Conservation (phyloP, 2,888 invertebrate genomes). For the Tetropium fuscum region DNA sequence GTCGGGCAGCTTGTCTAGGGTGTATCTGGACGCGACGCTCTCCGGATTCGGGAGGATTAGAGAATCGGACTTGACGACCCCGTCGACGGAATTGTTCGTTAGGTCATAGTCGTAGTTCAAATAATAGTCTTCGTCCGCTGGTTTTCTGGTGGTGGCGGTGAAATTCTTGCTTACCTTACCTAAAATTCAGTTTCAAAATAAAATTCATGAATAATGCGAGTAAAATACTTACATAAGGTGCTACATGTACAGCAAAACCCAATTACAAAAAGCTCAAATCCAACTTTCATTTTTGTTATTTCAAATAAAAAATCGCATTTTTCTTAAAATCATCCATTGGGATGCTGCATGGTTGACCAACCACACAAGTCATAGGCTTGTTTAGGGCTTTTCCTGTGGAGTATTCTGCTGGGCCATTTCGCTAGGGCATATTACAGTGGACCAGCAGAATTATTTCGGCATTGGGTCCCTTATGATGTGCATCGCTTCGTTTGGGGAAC, state of each 20-base stretch:
- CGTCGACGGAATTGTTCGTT: constrained; percentile 53
- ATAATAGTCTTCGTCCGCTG: constrained; percentile 61
- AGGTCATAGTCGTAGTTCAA: constrained; percentile 63
- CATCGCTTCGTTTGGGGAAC: too few species aligned
- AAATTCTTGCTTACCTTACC: constrained; percentile 24
- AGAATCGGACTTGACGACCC: constrained; percentile 56
- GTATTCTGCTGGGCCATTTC: constrained; percentile 17
- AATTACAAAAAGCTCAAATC: constrained; percentile 26
- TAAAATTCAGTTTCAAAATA: background rate
- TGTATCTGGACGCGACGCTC: constrained; percentile 57
- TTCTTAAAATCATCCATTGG: constrained; percentile 48
- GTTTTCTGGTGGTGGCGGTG: constrained; percentile 51
- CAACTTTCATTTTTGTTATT: constrained; percentile 36
- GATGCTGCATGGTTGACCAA: constrained; percentile 50
- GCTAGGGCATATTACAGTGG: constrained; percentile 20
- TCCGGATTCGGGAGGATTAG: constrained; percentile 63
- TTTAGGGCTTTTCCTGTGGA: too few species aligned
- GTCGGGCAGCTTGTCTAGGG: constrained; percentile 66
- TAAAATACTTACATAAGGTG: constrained; percentile 36
- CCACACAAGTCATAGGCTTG: too few species aligned
- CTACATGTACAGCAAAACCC: constrained; percentile 22
- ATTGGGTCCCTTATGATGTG: background rate
- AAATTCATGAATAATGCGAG: background rate
- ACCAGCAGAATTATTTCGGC: constrained; percentile 1
- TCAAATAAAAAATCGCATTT: constrained; percentile 32